phyloP scores from a whole-genome alignment of 2,113 vertebrate genomes.

The Pandion haliaetus region DNA sequence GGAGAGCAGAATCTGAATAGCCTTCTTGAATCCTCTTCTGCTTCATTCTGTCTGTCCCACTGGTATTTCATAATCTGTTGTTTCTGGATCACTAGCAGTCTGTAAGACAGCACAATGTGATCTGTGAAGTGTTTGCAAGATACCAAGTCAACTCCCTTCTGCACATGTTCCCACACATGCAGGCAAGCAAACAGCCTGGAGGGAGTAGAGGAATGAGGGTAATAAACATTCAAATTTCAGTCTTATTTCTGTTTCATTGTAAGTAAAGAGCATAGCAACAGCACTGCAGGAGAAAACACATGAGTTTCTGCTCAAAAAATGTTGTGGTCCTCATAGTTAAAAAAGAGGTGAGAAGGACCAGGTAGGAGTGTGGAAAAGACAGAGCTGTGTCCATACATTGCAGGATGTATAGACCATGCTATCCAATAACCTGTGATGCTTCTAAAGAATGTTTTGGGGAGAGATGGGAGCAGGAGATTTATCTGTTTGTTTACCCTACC shows the following conservation, averaged over 20 bases:
- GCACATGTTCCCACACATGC: background rate
- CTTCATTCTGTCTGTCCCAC: background rate
- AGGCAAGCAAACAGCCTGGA: background rate
- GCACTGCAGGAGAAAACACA: background rate
- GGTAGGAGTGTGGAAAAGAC: background rate
- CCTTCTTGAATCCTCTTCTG: background rate
- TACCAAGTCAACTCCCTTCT: background rate
- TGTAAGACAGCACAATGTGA: background rate
- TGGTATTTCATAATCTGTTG: slow-evolving; percentile 14
- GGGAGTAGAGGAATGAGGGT: background rate
- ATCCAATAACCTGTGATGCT: background rate
- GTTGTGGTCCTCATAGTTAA: background rate
- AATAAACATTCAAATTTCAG: background rate
- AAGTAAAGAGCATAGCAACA: background rate
- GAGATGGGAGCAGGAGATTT: background rate
- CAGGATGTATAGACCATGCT: background rate
- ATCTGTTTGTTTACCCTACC: background rate
- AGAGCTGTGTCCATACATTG: background rate
- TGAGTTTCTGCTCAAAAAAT: background rate
- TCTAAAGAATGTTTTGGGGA: background rate
- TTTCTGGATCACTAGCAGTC: background rate
- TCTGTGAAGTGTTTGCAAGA: background rate
- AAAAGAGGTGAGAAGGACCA: background rate
- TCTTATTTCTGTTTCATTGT: background rate
- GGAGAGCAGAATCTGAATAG: background rate